A percentile compares a stretch with the other conserved stretches of the same genome.
Conservation (phyloP, 2,113 vertebrate species). For the Gallinago media region DNA sequence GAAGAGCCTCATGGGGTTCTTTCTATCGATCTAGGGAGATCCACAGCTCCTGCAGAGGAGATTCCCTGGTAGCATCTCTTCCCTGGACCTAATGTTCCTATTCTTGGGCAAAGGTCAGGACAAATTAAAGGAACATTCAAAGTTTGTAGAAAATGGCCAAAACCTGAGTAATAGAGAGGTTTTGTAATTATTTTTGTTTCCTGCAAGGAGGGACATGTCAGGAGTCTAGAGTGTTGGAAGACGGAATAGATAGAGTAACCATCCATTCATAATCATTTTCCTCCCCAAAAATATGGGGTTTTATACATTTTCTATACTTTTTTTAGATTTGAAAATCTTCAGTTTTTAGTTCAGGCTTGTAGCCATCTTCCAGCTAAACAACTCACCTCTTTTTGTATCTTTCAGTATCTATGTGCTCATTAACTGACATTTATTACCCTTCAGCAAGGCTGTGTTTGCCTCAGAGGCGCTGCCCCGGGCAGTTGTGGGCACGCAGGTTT, state of each 20-base stretch:
- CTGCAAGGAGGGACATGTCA: neutral
- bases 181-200: neutral
- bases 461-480: fast-evolving
- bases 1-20: neutral
- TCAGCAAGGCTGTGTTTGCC: neutral
- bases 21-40: neutral
- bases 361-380: neutral
- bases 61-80: neutral
- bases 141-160: neutral
- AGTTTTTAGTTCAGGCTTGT: neutral
- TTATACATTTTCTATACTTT: neutral
- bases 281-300: fast-evolving
- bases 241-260: neutral
- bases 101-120: neutral
- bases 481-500: neutral
- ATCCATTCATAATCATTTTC: neutral
- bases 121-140: neutral
- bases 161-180: neutral
- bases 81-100: neutral
- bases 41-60: neutral
- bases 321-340: neutral
- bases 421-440: neutral
- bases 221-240: too few relatives aligned
- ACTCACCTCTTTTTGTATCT: fast-evolving
- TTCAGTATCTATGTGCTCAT: fast-evolving